These are phyloP conservation scores for Heliopora coerulea DNA, from an alignment of 92 coral and sea anemone genomes.

Conservation along the genomic window DNA sequence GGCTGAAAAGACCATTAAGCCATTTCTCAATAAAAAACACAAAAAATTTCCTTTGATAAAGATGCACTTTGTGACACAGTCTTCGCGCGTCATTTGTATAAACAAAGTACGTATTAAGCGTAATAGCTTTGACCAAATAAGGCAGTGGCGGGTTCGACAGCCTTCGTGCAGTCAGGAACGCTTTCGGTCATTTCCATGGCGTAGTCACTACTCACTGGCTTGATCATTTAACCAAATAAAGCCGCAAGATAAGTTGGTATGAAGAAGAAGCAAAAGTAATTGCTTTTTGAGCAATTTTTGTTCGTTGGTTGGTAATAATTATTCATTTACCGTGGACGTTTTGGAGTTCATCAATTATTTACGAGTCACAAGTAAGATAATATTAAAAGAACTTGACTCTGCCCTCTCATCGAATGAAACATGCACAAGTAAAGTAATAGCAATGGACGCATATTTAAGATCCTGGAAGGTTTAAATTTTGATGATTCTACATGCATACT, in stretches of 20 bases:
- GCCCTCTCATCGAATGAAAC: not conserved
- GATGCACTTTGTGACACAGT: conserved; percentile 21
- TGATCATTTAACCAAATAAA: not conserved
- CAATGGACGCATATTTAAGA: not conserved
- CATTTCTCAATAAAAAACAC: not conserved
- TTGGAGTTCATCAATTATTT: conserved; percentile 33
- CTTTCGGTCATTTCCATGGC: not conserved
- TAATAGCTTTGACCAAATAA: conserved; percentile 42
- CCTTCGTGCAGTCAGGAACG: not conserved
- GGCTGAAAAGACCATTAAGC: not conserved
- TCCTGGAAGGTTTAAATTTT: not conserved
- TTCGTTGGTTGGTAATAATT: conserved; percentile 31
- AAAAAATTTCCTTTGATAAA: conserved; percentile 2
- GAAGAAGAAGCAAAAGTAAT: not conserved
- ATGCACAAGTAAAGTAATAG: not conserved
- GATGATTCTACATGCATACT: not conserved
- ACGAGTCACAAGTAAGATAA: not conserved
- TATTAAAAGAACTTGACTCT: not conserved
- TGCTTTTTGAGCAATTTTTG: conserved; percentile 15
- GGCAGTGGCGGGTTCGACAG: conserved; percentile 9
- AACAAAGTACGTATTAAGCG: conserved; percentile 43
- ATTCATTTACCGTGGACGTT: conserved; percentile 39
- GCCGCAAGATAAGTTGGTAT: not conserved
- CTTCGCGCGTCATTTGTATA: conserved; percentile 46
- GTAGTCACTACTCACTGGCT: not conserved